phyloP scores from a whole-genome alignment of 2,797 vertebrate species.

The Erpetoichthys calabaricus region DNA sequence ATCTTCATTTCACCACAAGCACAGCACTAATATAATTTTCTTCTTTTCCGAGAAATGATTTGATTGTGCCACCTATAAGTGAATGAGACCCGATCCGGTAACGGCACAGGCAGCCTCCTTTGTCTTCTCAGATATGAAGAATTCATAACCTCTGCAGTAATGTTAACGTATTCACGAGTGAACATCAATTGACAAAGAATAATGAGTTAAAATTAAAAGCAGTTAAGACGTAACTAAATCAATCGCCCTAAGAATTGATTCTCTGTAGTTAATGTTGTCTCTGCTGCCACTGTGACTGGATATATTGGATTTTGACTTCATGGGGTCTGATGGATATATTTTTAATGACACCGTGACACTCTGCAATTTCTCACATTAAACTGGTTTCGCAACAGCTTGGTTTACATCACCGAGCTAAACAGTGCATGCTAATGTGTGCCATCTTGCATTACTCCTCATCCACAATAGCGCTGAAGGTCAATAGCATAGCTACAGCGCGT shows the following conservation, averaged over 20 bases:
- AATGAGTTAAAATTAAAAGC: constrained; percentile 7
- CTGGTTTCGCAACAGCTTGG: neutral
- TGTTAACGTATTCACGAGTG: neutral
- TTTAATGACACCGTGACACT: constrained; percentile 5
- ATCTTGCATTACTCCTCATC: neutral
- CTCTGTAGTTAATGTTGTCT: constrained; percentile 7
- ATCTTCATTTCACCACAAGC: neutral
- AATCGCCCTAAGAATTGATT: constrained; percentile 8
- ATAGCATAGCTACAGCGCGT: no score
- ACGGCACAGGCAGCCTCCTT: neutral
- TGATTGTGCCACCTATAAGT: neutral
- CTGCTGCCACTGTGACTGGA: constrained; percentile 2
- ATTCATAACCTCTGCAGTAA: neutral
- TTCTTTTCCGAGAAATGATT: neutral
- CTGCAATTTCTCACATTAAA: constrained; percentile 2
- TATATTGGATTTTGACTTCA: constrained; percentile 7
- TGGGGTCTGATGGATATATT: neutral
- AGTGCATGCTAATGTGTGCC: neutral
- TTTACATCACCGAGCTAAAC: neutral
- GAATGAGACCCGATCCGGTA: neutral
- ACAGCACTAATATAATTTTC: neutral
- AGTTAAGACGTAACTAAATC: constrained; percentile 8
- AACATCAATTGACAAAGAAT: constrained; percentile 2
- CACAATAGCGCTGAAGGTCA: no score
- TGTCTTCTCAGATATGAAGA: neutral